A percentile compares a stretch with the other conserved stretches of the same genome.
Conservation (phyloP, 2,113 vertebrate species). For the Sorex araneus region DNA sequence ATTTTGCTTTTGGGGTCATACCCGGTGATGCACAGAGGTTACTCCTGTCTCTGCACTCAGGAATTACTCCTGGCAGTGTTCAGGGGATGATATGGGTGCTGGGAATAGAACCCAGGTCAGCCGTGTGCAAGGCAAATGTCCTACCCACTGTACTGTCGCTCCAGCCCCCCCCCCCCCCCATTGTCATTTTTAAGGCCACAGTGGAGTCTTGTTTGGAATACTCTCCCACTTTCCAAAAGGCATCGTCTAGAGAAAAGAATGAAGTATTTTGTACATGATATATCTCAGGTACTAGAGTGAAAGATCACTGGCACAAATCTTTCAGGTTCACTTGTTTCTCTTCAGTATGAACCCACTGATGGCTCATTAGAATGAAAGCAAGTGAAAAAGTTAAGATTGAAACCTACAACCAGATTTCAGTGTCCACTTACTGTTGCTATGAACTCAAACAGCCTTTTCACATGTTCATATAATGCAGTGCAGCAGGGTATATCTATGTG, state of each 20-base stretch:
- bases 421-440: background rate
- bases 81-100: too few species aligned
- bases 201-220: constrained; percentile 2
- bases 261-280: background rate
- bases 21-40: too few species aligned
- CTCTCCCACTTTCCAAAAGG: background rate
- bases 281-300: background rate
- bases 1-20: background rate
- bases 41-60: too few species aligned
- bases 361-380: background rate
- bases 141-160: too few species aligned
- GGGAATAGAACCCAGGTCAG: too few species aligned
- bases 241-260: background rate
- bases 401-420: background rate
- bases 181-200: background rate
- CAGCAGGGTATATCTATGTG: background rate
- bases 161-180: background rate
- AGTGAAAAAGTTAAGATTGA: constrained; percentile 39
- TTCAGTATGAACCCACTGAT: background rate
- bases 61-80: too few species aligned
- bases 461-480: background rate
- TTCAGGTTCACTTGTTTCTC: background rate
- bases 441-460: background rate
- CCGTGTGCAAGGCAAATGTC: too few species aligned
- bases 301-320: background rate